Percentiles rank a stretch among this genome's conserved stretches.
phyloP scores from a whole-genome alignment of 2,113 vertebrate genomes.

The Philantomba maxwellii region DNA sequence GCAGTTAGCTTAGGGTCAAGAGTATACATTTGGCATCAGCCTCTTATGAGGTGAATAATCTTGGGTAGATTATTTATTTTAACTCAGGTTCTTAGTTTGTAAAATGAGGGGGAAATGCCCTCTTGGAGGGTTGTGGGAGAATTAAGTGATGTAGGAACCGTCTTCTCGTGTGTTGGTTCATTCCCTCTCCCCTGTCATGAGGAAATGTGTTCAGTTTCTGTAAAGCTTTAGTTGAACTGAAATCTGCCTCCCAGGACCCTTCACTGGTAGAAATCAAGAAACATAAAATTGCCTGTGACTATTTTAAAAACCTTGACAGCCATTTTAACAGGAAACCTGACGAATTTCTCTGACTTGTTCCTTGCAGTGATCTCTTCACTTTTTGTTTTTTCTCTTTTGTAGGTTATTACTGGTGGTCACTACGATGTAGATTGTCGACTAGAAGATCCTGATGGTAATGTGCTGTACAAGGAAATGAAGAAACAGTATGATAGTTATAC shows the following conservation, averaged over 20 bases:
- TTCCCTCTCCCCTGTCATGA: not conserved
- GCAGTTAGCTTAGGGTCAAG: not conserved
- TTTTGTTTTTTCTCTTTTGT: not conserved
- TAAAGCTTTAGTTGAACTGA: constrained; percentile 22
- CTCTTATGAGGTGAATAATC: not conserved
- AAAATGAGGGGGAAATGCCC: not conserved
- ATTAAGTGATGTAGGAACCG: not conserved
- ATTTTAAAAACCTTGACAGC: not conserved
- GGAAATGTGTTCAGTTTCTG: not conserved
- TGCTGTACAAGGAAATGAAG: constrained; percentile 98
- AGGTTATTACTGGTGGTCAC: constrained; percentile 98
- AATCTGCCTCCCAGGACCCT: not conserved
- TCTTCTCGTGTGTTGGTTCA: not conserved
- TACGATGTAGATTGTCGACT: constrained; percentile 97
- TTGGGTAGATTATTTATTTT: not conserved
- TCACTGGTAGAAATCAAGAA: not conserved
- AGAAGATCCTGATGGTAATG: constrained; percentile 90
- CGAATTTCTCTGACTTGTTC: not conserved
- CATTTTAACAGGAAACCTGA: not conserved
- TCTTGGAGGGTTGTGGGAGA: not conserved
- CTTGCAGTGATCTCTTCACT: not conserved
- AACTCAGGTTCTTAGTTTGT: not conserved
- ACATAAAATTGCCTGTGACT: not conserved
- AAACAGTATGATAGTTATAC: constrained; percentile 99
- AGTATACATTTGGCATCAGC: not conserved